Base-by-base conservation (phyloP, 2,888 invertebrate genomes). In the Ophioninae sp. region DNA sequence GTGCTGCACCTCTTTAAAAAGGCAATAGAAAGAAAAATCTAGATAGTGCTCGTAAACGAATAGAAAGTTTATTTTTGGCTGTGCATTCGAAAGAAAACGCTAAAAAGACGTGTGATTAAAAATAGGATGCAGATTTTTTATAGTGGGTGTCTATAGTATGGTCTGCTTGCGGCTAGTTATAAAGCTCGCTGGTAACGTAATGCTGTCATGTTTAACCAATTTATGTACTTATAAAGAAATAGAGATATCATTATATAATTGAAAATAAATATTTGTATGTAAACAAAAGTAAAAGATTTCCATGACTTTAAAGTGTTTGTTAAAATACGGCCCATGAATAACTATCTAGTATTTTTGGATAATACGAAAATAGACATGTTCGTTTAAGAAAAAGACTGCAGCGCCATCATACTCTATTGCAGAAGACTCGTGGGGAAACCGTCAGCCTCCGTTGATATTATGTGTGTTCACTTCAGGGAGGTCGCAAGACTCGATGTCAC, bases 51-150 rank as follows among this genome's bases (percentile, higher is more conserved):
- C 87, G 89, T 88, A 78, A 56, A 41, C 62, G 68, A 82, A 67
- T 74, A 82, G 74, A 86, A 81, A 73, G 87, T 88, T 90, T 91
- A 92, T 91, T 92, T 91, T 92, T 86, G 87, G 85, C 85, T 62
- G 72, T 56, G 30, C 23, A 41, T 73, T 81, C 68, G 84, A 83
- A 86, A 88, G 78, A 76, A 62, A 84, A 84, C 83, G 81, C 85
- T 74, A 21, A 84, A 85, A 76, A 68, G 78, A 81, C 64, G 69
- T 72, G 76, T 67, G 82, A 74, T 64, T 79, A 85, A 87, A 88
- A 88, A 87, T 88, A 88, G 87, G 76, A 77, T 72, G 75, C 64
- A 76, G 68, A 78, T 69, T 21, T 67, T 72, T 39, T 81, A 81
- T 41, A 44, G 62, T 44, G 39, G 57, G 80, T 39, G 17, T 20